A percentile compares a stretch with the other conserved stretches of the same genome.
These are phyloP conservation scores for Drosophila nigromelanica DNA, from an alignment of 1,140 invertebrate species.

Conservation along the genomic window DNA sequence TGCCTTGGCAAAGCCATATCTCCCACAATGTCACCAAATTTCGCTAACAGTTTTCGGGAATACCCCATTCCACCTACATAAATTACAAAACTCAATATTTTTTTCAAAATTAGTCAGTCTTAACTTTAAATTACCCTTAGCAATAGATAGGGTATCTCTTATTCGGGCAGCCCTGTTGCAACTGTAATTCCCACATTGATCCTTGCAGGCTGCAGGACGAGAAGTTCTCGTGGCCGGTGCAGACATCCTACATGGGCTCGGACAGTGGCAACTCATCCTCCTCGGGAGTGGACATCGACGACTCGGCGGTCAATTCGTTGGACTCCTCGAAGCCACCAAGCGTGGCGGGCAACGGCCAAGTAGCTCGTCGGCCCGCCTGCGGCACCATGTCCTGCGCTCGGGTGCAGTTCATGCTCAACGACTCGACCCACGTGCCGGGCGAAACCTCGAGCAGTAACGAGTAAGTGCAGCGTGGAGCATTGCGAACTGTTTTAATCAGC, in stretches of 20 bases:
- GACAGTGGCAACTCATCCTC: conserved; percentile 77
- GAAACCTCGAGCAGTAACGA: conserved; percentile 81
- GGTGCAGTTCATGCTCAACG: conserved; percentile 78
- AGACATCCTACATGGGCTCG: conserved; percentile 66
- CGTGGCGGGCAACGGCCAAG: conserved; percentile 33
- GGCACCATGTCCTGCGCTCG: conserved; percentile 58
- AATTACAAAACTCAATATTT: no score
- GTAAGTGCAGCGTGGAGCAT: conserved; percentile 37
- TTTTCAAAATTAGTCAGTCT: no score
- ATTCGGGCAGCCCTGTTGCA: background rate
- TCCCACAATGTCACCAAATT: no score
- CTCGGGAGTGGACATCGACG: conserved; percentile 77
- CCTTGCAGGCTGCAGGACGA: conserved; percentile 75
- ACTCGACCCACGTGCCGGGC: conserved; percentile 67
- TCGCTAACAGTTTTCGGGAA: no score
- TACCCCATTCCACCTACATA: no score
- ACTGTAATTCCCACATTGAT: background rate
- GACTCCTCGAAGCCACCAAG: conserved; percentile 75
- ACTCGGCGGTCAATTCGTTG: conserved; percentile 76
- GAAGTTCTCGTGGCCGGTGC: conserved; percentile 81
- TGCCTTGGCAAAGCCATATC: no score
- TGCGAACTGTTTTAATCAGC: background rate
- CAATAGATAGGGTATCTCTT: no score
- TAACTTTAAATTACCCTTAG: no score
- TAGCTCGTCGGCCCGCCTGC: conserved; percentile 31